Conservation (phyloP, 2,113 vertebrate genomes). For the Nothobranchius kuhntae region DNA sequence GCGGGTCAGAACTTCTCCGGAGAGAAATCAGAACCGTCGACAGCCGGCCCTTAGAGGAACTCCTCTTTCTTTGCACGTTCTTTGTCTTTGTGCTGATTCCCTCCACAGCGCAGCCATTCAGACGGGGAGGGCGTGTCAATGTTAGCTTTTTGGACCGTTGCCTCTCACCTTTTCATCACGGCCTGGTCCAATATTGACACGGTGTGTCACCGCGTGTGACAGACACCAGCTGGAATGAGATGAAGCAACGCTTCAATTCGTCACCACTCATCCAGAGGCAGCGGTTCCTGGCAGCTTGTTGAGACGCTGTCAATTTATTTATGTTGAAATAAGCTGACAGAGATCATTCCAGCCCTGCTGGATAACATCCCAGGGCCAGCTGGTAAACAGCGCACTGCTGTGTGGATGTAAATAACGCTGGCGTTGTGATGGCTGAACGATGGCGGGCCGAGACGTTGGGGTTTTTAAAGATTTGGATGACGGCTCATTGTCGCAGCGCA, state of each 20-base stretch:
- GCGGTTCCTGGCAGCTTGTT: constrained; percentile 17
- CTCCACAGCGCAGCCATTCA: constrained; percentile 28
- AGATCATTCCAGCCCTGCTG: constrained; percentile 10
- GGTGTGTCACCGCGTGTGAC: constrained; percentile 37
- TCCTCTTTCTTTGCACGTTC: constrained; percentile 43
- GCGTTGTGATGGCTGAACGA: not conserved
- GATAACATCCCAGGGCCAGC: constrained; percentile 16
- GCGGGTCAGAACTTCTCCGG: constrained; percentile 15
- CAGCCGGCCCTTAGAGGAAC: constrained; percentile 21
- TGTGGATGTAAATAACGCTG: constrained; percentile 1
- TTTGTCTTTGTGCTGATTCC: constrained; percentile 42
- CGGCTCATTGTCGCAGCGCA: not conserved
- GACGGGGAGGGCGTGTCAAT: constrained; percentile 12
- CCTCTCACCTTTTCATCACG: constrained; percentile 50
- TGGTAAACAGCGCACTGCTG: not conserved
- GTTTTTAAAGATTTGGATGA: not conserved
- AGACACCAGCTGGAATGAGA: constrained; percentile 37
- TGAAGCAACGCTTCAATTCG: constrained; percentile 1
- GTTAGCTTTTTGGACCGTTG: constrained; percentile 41
- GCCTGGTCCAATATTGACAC: constrained; percentile 54
- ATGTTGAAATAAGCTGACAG: constrained; percentile 17
- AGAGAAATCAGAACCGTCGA: constrained; percentile 15
- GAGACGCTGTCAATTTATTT: constrained; percentile 12
- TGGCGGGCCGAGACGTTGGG: not conserved
- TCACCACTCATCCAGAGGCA: constrained; percentile 21